Base-by-base conservation (phyloP, 2,888 invertebrate genomes). In the Leptogaster cylindrica region DNA sequence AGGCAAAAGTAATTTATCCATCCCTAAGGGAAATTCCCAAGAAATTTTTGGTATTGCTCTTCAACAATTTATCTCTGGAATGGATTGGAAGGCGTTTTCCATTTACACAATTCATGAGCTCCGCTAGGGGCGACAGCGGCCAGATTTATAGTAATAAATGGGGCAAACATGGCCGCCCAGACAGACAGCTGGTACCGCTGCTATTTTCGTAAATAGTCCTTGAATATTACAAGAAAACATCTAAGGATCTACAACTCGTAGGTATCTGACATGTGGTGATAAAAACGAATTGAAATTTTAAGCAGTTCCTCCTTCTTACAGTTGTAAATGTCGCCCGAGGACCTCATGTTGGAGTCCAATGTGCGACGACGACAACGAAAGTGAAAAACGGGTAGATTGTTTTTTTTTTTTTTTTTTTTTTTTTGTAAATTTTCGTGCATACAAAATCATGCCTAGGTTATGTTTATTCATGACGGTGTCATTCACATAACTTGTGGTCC, bases 201-300 rank as follows among this genome's bases (percentile, higher is more conserved):
- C 12, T 16, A 12, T 27, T 50, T 50, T 50, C 28, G 50, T 25
- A 50, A 50, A 50, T 50, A 50, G 25, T 25, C 27, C 27, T 50
- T 50, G 50, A 50, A 50, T 50, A 50, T n/a, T 25, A 46, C 46
- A 23, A 46, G 46, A 25, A 50, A 28, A 28, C 27, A n/a, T n/a
- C 46, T n/a, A n/a, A 12, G 46, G 46, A 46, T 46, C 46, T 23
- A n/a, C n/a, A n/a, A n/a, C n/a, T n/a, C n/a, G n/a, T n/a, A n/a
- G n/a, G n/a, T 16, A 50, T 25, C 25, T 50, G 50, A 50, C 50
- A 14, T 23, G 50, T 28, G 12, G 28, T 27, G 27, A 50, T 50
- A 50, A 50, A 50, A 50, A 50, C 50, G 23, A 50, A 27, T 50
- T 50, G 50, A 50, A 50, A 50, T 50, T 50, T 46, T 50, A 7